Evolutionary conservation across 2,113 vertebrate species (phyloP).

Genomic region (Todiramphus chloris): DNA sequence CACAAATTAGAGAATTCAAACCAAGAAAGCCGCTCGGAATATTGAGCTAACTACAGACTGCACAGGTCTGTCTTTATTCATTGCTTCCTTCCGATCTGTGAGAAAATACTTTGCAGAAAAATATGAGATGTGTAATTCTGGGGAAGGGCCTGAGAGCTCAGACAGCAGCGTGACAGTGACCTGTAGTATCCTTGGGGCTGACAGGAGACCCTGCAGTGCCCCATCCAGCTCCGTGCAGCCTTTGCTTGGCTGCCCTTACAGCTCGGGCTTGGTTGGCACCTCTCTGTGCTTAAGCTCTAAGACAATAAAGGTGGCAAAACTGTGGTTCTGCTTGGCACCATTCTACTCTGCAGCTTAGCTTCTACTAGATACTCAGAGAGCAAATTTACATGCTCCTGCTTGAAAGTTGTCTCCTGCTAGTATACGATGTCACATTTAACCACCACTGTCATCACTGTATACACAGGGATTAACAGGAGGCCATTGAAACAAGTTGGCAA

Average conservation of each 20-base stretch:
- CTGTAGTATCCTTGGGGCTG: neutral
- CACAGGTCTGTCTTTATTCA: neutral
- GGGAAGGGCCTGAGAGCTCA: neutral
- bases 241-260: fast-evolving
- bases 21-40: neutral
- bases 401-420: neutral
- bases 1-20: neutral
- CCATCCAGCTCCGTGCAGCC: neutral
- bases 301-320: neutral
- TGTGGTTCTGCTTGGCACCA: no score
- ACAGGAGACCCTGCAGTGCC: neutral
- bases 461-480: neutral
- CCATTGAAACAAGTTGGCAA: neutral
- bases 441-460: neutral
- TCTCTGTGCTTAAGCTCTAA: neutral
- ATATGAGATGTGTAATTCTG: fast-evolving
- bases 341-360: no score
- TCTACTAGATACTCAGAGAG: no score
- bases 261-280: no score
- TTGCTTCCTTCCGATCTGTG: neutral
- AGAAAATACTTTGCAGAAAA: neutral
- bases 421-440: no score
- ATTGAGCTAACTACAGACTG: neutral
- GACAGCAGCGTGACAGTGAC: neutral
- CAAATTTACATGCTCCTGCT: neutral